A percentile compares a stretch with the other conserved stretches of the same genome.
These are phyloP conservation scores for Macroteleia sp. DNA, from an alignment of 2,888 invertebrate species.

Conservation along the genomic window DNA sequence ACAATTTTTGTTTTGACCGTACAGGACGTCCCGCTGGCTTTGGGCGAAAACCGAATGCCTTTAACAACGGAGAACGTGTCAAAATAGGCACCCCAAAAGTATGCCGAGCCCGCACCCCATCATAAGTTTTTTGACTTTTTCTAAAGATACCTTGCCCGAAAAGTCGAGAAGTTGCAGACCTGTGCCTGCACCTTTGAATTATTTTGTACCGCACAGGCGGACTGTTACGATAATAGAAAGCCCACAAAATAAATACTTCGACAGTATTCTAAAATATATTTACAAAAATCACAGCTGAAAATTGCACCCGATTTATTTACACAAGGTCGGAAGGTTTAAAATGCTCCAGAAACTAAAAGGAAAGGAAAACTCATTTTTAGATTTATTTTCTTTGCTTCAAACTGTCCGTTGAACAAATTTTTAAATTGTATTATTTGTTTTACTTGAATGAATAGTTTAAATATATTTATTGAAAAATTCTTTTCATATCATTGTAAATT, in stretches of 20 bases:
- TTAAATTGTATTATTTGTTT: no score
- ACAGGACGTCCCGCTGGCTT: conserved; percentile 80
- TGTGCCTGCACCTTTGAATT: conserved; percentile 48
- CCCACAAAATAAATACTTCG: conserved; percentile 46
- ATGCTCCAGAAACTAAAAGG: no score
- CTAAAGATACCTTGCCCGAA: conserved; percentile 57
- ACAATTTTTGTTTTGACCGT: conserved; percentile 72
- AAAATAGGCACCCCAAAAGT: conserved; percentile 77
- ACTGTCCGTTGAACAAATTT: no score
- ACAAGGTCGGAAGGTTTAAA: no score
- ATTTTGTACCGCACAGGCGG: conserved; percentile 31
- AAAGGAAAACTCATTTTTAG: no score
- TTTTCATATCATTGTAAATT: no score
- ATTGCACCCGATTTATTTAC: no score
- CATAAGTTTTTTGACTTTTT: conserved; percentile 56
- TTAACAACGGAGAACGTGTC: conserved; percentile 81
- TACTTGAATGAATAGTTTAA: no score
- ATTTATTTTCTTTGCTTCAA: no score
- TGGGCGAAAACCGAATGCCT: conserved; percentile 77
- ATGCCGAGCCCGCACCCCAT: conserved; percentile 65
- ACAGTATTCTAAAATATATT: conserved; percentile 26
- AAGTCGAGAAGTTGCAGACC: conserved; percentile 57
- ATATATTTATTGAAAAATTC: no score
- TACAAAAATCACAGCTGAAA: conserved; percentile 33
- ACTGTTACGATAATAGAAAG: conserved; percentile 25